A percentile compares a stretch with the other conserved stretches of the same genome.
Evolutionary conservation across 1,140 invertebrate species (phyloP).

Genomic region (Euwallacea fornicatus): DNA sequence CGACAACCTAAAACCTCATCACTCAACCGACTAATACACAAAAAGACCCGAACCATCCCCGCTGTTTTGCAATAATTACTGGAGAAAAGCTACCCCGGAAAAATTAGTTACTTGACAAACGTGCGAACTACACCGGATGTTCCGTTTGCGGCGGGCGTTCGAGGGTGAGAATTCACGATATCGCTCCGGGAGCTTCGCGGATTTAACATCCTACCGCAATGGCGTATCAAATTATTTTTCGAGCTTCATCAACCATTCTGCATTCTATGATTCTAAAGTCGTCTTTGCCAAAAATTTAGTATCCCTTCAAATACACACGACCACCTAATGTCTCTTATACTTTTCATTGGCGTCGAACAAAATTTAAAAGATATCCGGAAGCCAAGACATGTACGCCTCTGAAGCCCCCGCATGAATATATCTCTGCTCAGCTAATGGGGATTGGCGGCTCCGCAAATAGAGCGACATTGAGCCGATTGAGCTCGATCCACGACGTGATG

Average conservation of each 20-base stretch:
- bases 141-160: conserved; percentile 32
- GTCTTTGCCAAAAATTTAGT: background rate
- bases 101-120: conserved; percentile 40
- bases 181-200: conserved; percentile 29
- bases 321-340: background rate
- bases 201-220: conserved; percentile 29
- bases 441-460: conserved; percentile 54
- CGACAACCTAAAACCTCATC: conserved; percentile 21
- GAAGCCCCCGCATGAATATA: conserved; percentile 32
- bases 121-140: conserved; percentile 35
- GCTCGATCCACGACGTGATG: conserved; percentile 26
- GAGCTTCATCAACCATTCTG: too few species aligned
- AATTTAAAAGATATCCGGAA: background rate
- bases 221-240: background rate
- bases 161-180: conserved; percentile 34
- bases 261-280: too few species aligned
- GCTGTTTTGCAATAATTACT: conserved; percentile 39
- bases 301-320: background rate
- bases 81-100: conserved; percentile 30
- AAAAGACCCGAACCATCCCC: conserved; percentile 31
- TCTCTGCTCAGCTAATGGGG: conserved; percentile 51
- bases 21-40: conserved; percentile 31
- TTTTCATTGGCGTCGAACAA: too few species aligned
- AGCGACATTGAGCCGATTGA: conserved; percentile 52
- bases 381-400: conserved; percentile 17